Percentiles rank a stretch among this genome's conserved stretches.
Evolutionary conservation across 2,797 vertebrate genomes (phyloP).

Genomic region (Rhinoraja longicauda): DNA sequence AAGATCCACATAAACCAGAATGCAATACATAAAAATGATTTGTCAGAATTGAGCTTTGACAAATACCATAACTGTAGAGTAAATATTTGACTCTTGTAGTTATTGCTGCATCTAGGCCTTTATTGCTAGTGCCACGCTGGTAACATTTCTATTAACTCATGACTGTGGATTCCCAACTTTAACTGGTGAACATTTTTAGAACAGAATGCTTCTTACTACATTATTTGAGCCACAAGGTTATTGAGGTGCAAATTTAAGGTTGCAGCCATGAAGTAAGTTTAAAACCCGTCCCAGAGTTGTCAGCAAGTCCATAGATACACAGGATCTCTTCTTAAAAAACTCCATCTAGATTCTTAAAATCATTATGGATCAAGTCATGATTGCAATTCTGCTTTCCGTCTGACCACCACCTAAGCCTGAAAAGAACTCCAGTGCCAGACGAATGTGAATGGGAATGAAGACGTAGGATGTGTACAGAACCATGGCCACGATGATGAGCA

Average conservation of each 20-base stretch:
- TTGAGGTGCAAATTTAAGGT: background rate
- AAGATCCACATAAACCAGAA: background rate
- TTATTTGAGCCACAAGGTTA: background rate
- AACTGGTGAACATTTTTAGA: background rate
- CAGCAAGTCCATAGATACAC: slow-evolving; percentile 13
- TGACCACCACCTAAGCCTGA: slow-evolving; percentile 73
- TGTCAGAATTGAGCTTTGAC: slow-evolving; percentile 6
- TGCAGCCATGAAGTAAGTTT: background rate
- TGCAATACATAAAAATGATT: background rate
- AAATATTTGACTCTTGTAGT: slow-evolving; percentile 2
- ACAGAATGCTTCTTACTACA: background rate
- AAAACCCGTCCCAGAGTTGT: slow-evolving; percentile 3
- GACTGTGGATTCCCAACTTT: background rate
- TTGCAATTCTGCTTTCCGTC: slow-evolving; percentile 59
- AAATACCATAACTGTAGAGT: background rate
- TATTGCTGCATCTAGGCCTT: background rate
- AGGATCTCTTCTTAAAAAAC: background rate
- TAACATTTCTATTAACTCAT: background rate
- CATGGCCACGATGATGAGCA: slow-evolving; percentile 82
- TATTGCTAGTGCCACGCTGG: background rate
- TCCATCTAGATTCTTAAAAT: background rate
- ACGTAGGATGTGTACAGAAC: slow-evolving; percentile 89
- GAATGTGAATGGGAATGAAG: slow-evolving; percentile 85
- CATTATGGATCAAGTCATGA: slow-evolving; percentile 60
- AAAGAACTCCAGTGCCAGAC: slow-evolving; percentile 85